Evolutionary conservation across 2,113 vertebrate genomes (phyloP).

Genomic region (Neodon shergylaensis): DNA sequence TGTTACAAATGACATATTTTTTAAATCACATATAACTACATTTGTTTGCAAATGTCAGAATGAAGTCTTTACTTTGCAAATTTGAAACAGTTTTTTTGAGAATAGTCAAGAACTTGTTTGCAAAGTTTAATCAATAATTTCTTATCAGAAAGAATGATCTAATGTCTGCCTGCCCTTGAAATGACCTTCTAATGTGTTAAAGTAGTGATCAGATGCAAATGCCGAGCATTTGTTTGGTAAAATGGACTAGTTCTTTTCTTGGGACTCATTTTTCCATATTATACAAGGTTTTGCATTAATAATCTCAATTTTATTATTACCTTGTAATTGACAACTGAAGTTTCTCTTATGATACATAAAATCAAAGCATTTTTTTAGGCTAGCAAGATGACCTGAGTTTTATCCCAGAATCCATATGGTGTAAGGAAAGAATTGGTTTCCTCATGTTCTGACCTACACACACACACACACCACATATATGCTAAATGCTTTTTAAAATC

Average conservation of each 20-base stretch:
- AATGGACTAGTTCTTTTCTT: neutral
- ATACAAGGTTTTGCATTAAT: neutral
- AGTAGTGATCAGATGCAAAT: neutral
- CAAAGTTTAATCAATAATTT: constrained; percentile 7
- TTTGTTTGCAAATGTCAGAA: neutral
- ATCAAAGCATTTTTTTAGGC: neutral
- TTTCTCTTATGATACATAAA: neutral
- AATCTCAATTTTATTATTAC: neutral
- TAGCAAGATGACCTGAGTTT: neutral
- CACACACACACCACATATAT: neutral
- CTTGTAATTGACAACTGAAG: constrained; percentile 8
- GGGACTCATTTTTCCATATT: neutral
- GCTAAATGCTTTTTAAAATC: neutral
- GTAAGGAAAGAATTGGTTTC: neutral
- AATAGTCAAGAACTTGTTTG: neutral
- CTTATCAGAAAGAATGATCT: neutral
- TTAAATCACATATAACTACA: neutral
- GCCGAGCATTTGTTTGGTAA: neutral
- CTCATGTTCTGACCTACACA: neutral
- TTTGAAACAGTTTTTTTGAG: neutral
- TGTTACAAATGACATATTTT: neutral
- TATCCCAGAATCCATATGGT: neutral
- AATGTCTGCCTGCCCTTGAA: neutral
- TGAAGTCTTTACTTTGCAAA: neutral
- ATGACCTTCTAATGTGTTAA: neutral